Evolutionary conservation across 2,113 vertebrate genomes (phyloP).

Genomic region (Chunga burmeisteri): DNA sequence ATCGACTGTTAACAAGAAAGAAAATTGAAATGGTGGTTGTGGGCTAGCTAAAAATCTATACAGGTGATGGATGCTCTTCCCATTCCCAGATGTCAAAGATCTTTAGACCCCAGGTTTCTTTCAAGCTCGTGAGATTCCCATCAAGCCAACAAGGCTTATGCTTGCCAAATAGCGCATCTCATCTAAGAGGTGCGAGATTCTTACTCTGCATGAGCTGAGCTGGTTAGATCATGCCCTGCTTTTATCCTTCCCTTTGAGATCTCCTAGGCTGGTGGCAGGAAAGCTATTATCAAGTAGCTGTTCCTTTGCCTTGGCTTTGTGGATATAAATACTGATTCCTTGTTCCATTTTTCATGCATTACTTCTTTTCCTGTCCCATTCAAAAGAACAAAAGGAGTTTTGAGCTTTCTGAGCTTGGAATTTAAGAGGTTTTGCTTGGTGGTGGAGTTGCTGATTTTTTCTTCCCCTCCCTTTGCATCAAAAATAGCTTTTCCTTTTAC

Average conservation of each 20-base stretch:
- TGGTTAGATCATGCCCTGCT: background rate
- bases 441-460: background rate
- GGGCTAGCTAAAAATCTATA: background rate
- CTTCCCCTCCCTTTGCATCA: background rate
- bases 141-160: background rate
- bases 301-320: conserved; percentile 4
- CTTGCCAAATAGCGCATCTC: background rate
- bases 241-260: background rate
- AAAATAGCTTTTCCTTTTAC: background rate
- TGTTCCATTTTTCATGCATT: background rate
- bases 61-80: background rate
- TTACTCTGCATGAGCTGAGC: background rate
- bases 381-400: conserved; percentile 26
- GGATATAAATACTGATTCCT: conserved; percentile 16
- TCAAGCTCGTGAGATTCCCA: background rate
- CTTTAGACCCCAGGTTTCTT: background rate
- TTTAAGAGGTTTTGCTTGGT: background rate
- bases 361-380: background rate
- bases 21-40: background rate
- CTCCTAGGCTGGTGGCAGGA: background rate
- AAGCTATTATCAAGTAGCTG: background rate
- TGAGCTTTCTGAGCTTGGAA: background rate
- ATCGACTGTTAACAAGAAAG: background rate
- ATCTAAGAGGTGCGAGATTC: background rate
- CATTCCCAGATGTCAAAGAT: background rate